These are phyloP conservation scores for Centropristis striata DNA, from an alignment of 2,113 vertebrate genomes.

Conservation along the genomic window DNA sequence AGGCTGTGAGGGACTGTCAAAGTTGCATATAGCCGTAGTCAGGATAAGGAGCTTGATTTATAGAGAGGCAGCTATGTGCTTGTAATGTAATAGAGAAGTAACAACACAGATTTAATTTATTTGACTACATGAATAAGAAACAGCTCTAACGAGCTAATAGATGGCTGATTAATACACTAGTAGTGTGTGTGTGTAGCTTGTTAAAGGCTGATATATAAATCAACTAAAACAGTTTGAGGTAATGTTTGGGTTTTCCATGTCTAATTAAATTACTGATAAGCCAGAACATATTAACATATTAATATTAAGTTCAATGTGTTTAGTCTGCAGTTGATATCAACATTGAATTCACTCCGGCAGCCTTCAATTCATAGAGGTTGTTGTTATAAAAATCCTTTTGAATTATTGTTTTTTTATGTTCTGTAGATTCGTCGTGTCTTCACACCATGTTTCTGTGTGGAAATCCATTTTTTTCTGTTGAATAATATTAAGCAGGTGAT, in stretches of 20 bases:
- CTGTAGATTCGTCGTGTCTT: not conserved
- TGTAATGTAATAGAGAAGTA: slow-evolving; percentile 2
- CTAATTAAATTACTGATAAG: slow-evolving; percentile 7
- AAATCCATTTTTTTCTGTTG: too few species aligned
- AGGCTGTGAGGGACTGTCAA: not conserved
- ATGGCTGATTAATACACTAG: not conserved
- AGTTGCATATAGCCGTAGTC: slow-evolving; percentile 41
- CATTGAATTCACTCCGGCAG: not conserved
- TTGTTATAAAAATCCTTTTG: not conserved
- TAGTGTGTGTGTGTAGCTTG: not conserved
- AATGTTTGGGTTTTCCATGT: not conserved
- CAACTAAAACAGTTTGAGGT: not conserved
- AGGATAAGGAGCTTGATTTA: slow-evolving; percentile 30
- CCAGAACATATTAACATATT: slow-evolving; percentile 5
- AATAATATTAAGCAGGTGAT: not conserved
- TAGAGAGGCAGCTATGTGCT: slow-evolving; percentile 14
- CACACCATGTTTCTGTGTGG: too few species aligned
- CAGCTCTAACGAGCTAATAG: not conserved
- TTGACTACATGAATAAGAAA: slow-evolving; percentile 30
- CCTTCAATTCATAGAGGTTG: not conserved
- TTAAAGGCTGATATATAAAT: not conserved
- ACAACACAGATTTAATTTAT: slow-evolving; percentile 1
- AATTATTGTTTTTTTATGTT: not conserved
- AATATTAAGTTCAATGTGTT: too few species aligned
- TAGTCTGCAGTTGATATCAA: not conserved